Evolutionary conservation across 1,140 invertebrate genomes (phyloP).

Genomic region (Drosophila trapezifrons): DNA sequence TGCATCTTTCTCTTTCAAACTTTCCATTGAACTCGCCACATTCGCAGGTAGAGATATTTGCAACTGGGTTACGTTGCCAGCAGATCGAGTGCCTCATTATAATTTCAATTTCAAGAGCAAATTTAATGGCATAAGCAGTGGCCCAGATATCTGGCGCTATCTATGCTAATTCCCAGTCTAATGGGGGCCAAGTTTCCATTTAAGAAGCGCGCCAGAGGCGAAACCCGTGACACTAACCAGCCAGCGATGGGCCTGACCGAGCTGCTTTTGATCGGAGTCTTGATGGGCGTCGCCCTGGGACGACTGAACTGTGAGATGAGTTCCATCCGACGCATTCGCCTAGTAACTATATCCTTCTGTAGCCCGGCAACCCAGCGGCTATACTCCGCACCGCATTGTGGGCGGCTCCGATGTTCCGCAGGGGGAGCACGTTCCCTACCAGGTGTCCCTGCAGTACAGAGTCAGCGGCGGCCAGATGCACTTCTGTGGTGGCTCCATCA

Average conservation of each 20-base stretch:
- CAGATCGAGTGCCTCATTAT: slow-evolving; percentile 49
- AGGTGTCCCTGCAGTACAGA: slow-evolving; percentile 75
- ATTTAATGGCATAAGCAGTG: slow-evolving; percentile 72
- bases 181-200: slow-evolving; percentile 35
- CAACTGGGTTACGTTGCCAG: slow-evolving; percentile 51
- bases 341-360: too few species aligned
- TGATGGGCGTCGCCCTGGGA: slow-evolving; percentile 9
- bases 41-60: slow-evolving; percentile 12
- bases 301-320: slow-evolving; percentile 59
- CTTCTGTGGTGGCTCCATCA: slow-evolving; percentile 84
- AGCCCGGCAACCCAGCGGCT: slow-evolving; percentile 56
- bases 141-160: slow-evolving; percentile 57
- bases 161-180: slow-evolving; percentile 55
- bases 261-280: slow-evolving; percentile 31
- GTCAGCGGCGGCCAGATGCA: slow-evolving; percentile 52
- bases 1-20: neutral
- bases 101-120: slow-evolving; percentile 75
- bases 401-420: slow-evolving; percentile 67
- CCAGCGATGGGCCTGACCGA: slow-evolving; percentile 39
- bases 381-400: slow-evolving; percentile 60
- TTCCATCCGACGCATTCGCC: neutral
- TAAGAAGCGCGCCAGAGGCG: slow-evolving; percentile 30
- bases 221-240: slow-evolving; percentile 27
- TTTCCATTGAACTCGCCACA: neutral
- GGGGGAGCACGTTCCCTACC: slow-evolving; percentile 69